Base-by-base conservation (phyloP, 2,113 vertebrate genomes). In the Sinocyclocheilus anshuiensis region DNA sequence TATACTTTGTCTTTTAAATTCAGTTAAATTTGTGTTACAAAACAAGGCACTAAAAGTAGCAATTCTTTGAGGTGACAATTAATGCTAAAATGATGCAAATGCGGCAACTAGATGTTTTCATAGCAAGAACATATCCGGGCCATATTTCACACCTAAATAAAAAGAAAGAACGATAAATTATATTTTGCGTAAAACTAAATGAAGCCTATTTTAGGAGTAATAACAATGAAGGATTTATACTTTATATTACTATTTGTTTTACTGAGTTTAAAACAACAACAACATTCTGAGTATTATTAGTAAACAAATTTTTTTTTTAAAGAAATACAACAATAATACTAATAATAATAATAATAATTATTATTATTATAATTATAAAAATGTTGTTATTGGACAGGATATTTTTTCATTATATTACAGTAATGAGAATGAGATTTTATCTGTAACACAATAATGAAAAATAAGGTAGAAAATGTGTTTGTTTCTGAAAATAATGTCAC, bases 41-140 rank as follows among this genome's bases (percentile, higher is more conserved):
- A 89, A 89, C 82, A 89, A 89, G 88, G 88, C 88, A 87, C 88
- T 89, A 74, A 72, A 76, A 76, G 45, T 50, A 33, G 67, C 53
- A 81, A 84, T 88, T 79, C 71, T 55, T 65, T 39, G n/a, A 48
- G 39, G 36, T 48, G 39, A 45, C 16, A 6, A 65, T 81, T 39
- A 18, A 45, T 18, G 6, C 29, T 59, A 57, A 59, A 33, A 36
- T 20, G 18, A 15, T 33, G 26, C 24, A 57, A 53, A 53, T 26
- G 15, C 45, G 29, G 75, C 45, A 26, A 20, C 33, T 55, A 18
- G 13, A 29, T 1, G 0, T 33, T 53, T 29, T 55, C 8, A 18
- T 50, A 76, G 11, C n/a, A 10, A 4, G n/a, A 77, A 53, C 48
- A 16, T 0, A 6, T 77, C 13, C 15, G 3, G 75, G 75, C 53